Percentiles rank a stretch among this genome's conserved stretches.
Evolutionary conservation across 1,140 invertebrate species (phyloP).

Genomic region (Laodelphax striatellus): DNA sequence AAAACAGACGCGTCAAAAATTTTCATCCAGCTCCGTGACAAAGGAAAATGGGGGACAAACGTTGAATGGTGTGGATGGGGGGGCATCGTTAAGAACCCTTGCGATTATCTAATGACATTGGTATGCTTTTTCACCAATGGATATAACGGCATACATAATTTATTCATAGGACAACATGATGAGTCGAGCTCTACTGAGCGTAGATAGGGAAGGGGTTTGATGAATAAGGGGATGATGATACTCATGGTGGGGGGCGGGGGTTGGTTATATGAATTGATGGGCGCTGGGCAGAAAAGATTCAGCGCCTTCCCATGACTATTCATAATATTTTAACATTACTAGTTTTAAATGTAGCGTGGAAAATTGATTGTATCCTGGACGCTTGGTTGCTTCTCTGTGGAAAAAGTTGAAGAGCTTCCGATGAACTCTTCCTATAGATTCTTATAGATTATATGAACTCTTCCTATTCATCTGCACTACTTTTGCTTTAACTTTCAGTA

Average conservation of each 20-base stretch:
- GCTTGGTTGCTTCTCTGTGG: no score
- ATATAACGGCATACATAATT: neutral
- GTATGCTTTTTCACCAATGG: neutral
- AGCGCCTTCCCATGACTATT: neutral
- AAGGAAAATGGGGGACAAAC: neutral
- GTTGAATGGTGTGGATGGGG: neutral
- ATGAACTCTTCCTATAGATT: no score
- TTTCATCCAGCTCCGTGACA: neutral
- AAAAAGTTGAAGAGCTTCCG: no score
- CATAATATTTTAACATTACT: neutral
- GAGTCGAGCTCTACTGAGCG: no score
- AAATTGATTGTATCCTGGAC: neutral
- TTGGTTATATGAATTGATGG: no score
- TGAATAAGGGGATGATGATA: no score
- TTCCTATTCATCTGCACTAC: no score
- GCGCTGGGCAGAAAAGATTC: no score
- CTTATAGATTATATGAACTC: no score
- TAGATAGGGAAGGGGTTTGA: no score
- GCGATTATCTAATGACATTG: constrained; percentile 1
- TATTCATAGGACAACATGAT: neutral
- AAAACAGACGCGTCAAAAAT: neutral
- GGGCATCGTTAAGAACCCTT: neutral
- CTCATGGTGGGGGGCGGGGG: no score
- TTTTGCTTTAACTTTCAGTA: no score
- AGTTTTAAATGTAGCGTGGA: constrained; percentile 2